Evolutionary conservation across 2,888 invertebrate genomes (phyloP), one percentile per base, ranked within the genome.

Genomic region (Myathropa florea): DNA sequence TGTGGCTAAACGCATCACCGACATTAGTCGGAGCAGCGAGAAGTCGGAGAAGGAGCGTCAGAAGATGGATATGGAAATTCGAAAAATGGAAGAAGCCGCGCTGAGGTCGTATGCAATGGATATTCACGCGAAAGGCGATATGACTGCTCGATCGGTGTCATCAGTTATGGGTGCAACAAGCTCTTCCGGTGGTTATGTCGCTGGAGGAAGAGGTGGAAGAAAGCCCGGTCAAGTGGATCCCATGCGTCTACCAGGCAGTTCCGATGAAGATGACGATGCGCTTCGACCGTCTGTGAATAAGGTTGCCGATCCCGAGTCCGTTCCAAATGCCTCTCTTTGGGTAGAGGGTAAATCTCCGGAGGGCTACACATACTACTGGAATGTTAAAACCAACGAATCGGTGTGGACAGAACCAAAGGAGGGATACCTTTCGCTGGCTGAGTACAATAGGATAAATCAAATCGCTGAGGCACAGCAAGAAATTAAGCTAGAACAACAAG

Each of bases 31-130:
- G 90, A 96, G 96, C 90, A 97, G 97, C 91, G 94, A 95, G 4
- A 96, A 96, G 89, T 95, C 97, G 71, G 96, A 96, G 84, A 96
- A 96, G 90, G 95, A 96, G 88, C 95, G 96, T 88, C 94, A 95
- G 88, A 96, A 97, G 92, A 94, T 96, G 90, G 96, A 97, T 90
- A 94, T 94, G 88, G 96, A 97, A 82, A 94, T 98, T 88, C 95
- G 95, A 88, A 96, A 96, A 92, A 98, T 98, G 97, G 98, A 98
- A 93, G 94, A 95, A 91, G 97, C 97, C 18, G 98, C 98, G 0
- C 94, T 98, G 95, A 96, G 95, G 89, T 97, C 98, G 0, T 97
- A 98, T 90, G 93, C 96, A 84, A 96, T 96, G 92, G 98, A 98
- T 93, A 94, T 98, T 0, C 95, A 91, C 30, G 88, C 90, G 6